phyloP scores from a whole-genome alignment of 2,113 vertebrate genomes.

The Pedetes capensis region DNA sequence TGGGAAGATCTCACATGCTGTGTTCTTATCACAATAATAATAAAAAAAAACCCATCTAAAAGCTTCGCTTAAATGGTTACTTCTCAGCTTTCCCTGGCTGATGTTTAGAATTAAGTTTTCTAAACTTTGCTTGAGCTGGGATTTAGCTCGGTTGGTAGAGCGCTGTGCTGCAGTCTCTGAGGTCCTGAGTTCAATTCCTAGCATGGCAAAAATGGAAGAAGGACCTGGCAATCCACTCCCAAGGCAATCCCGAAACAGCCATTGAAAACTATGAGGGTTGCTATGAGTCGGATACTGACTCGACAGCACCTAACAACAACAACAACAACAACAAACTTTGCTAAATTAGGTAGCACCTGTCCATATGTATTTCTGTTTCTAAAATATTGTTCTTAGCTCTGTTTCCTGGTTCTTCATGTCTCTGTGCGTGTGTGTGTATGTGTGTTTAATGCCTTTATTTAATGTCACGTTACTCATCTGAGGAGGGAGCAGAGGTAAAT shows the following conservation, averaged over 20 bases:
- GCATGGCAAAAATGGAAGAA: too few species aligned
- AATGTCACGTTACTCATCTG: background rate
- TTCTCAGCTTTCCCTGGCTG: background rate
- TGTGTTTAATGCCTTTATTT: background rate
- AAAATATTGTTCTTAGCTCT: background rate
- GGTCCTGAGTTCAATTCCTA: too few species aligned
- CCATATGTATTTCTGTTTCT: background rate
- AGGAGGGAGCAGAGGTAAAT: background rate
- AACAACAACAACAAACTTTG: too few species aligned
- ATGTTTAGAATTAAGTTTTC: background rate
- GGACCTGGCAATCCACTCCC: too few species aligned
- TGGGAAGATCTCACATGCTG: background rate
- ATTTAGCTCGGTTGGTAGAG: too few species aligned
- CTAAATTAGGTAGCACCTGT: background rate
- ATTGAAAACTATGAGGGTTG: too few species aligned
- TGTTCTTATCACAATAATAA: background rate
- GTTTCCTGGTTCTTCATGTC: background rate
- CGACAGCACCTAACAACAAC: too few species aligned
- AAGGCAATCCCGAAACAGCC: too few species aligned
- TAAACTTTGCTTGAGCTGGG: background rate
- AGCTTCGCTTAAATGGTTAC: background rate
- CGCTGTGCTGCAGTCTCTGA: too few species aligned
- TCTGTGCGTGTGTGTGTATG: background rate
- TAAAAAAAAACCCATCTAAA: background rate
- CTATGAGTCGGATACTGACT: too few species aligned